Evolutionary conservation across 2,888 invertebrate species (phyloP), one percentile per base, ranked within the genome.

Genomic region (Diaphora mendica): DNA sequence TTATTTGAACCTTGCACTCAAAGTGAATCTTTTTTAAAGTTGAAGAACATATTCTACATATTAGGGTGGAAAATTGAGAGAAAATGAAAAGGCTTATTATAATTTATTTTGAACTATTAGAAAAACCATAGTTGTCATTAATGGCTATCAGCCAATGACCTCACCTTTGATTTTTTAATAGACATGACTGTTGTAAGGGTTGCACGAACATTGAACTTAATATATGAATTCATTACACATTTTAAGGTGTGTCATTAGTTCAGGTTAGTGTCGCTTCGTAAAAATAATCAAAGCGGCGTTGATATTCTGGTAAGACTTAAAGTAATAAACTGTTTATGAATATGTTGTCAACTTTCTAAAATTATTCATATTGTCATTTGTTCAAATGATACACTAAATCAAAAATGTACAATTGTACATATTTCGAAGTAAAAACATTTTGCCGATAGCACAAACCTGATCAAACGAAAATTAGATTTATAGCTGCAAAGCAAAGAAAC

Each of bases 391-490:
- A 30, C 17, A 35, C 26, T 51, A 51, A 68, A 33, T 51, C 9
- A 35, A 68, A 33, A 9, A 65, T 35, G 66, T 62, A 67, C 4
- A 33, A 9, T 55, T 35, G 66, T 62, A 67, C 4, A 62, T 70
- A 15, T 23, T n/a, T 70, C 13, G 11, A 30, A 86, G 83, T 88
- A 88, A 89, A 90, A 84, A 90, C 85, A 82, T 87, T 87, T 86
- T 86, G 85, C 85, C 83, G 87, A 88, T 85, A 86, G 84, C 89
- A 88, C 89, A 91, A 88, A 87, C 87, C 85, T 88, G 89, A 91
- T 91, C 89, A 89, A 87, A 89, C 89, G 89, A 90, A 90, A 92
- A 92, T 92, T 92, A 91, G 86, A 87, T 82, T 82, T 77, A 78
- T 84, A 78, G 85, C 84, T 85, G 84, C 86, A 82, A 87, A 81